Evolutionary conservation across 2,888 invertebrate genomes (phyloP).

Genomic region (Lissonota sp.): DNA sequence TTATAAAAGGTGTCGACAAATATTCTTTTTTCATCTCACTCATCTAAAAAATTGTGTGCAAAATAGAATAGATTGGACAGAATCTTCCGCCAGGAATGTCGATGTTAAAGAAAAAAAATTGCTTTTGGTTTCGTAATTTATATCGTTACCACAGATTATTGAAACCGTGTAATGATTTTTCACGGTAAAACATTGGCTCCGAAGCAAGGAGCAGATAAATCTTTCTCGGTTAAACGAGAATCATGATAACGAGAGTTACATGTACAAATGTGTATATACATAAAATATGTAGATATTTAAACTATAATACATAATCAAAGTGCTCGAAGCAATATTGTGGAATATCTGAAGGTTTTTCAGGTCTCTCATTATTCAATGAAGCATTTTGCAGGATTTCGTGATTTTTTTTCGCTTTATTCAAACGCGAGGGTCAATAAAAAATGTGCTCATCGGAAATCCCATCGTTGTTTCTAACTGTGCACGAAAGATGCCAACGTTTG

Average conservation of each 20-base stretch:
- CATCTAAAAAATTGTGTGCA: no score
- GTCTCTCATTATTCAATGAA: slow-evolving; percentile 7
- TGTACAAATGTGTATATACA: neutral
- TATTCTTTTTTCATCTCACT: no score
- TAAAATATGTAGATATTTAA: slow-evolving; percentile 1
- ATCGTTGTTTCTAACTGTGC: slow-evolving; percentile 32
- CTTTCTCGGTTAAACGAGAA: neutral
- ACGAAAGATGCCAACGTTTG: slow-evolving; percentile 51
- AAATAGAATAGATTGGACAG: no score
- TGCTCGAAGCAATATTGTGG: neutral
- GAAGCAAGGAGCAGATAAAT: neutral
- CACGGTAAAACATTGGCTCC: neutral
- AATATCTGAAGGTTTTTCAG: neutral
- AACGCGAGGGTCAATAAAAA: no score
- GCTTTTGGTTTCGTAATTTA: no score
- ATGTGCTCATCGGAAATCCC: slow-evolving; percentile 39
- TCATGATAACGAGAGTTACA: neutral
- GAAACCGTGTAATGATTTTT: no score
- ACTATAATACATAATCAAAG: slow-evolving; percentile 4
- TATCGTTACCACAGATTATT: no score
- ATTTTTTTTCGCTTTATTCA: no score
- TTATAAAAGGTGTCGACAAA: no score
- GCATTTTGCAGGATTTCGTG: neutral
- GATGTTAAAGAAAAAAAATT: no score
- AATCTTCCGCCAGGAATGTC: no score